Evolutionary conservation across 1,140 invertebrate genomes (phyloP).

Genomic region (Neoseiulus cucumeris): DNA sequence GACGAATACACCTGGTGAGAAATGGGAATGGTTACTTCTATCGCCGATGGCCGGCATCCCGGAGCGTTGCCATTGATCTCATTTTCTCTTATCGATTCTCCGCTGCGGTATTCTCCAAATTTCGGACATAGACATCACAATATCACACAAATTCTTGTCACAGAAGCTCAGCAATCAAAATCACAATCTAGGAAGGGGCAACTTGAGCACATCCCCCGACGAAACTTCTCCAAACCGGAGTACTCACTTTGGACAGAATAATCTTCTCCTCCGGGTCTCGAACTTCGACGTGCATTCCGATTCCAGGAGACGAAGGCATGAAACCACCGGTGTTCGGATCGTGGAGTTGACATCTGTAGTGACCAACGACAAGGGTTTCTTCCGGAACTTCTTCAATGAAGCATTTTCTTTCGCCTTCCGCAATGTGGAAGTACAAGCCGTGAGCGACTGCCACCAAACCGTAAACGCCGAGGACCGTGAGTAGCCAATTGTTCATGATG

Average conservation of each 20-base stretch:
- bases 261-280: constrained; percentile 87
- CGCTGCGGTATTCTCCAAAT: too few relatives aligned
- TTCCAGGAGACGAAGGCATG: constrained; percentile 69
- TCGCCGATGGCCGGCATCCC: too few relatives aligned
- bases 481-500: too few relatives aligned
- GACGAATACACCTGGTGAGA: constrained; percentile 55
- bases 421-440: constrained; percentile 88
- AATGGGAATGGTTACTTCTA: neutral
- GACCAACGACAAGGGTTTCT: constrained; percentile 92
- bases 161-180: too few relatives aligned
- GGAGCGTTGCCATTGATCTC: too few relatives aligned
- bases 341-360: constrained; percentile 88
- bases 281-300: constrained; percentile 97
- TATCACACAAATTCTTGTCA: too few relatives aligned
- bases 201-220: too few relatives aligned
- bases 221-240: too few relatives aligned
- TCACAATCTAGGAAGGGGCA: too few relatives aligned
- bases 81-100: too few relatives aligned
- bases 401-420: constrained; percentile 95
- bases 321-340: constrained; percentile 77
- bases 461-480: neutral
- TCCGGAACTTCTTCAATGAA: constrained; percentile 99
- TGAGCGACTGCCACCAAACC: neutral
- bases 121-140: too few relatives aligned
- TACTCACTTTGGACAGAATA: constrained; percentile 57